Conservation (phyloP, 2,113 vertebrate genomes). For the Alosa alosa region DNA sequence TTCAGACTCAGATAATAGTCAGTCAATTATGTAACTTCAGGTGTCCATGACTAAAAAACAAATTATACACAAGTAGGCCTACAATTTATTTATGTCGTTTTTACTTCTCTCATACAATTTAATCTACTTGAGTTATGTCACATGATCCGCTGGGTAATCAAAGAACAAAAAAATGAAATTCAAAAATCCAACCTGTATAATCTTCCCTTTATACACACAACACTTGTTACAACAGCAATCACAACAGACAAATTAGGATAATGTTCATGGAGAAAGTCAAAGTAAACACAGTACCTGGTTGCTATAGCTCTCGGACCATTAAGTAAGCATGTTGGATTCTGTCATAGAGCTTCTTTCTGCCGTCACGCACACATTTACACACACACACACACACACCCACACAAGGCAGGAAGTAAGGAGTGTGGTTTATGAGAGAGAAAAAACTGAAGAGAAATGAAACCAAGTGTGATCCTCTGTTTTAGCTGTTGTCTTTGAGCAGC, state of each 20-base stretch:
- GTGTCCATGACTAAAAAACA: neutral
- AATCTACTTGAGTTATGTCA: too few species aligned
- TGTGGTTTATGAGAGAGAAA: neutral
- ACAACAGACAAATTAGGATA: neutral
- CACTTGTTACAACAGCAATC: neutral
- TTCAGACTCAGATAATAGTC: neutral
- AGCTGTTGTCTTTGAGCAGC: neutral
- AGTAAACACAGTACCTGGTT: neutral
- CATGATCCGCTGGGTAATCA: neutral
- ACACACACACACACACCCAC: neutral
- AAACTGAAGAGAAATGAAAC: neutral
- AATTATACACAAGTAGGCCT: neutral
- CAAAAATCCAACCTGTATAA: neutral
- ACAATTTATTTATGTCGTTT: neutral
- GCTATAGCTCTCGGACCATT: neutral
- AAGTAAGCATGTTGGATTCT: neutral
- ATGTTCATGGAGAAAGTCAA: neutral
- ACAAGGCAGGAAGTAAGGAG: conserved; percentile 56
- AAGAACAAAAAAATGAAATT: neutral
- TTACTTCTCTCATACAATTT: neutral
- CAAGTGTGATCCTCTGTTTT: neutral
- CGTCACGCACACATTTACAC: neutral
- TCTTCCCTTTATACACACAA: too few species aligned
- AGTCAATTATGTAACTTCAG: neutral
- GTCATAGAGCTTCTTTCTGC: neutral